Evolutionary conservation across 2,888 invertebrate species (phyloP).

Genomic region (Tetragonula carbonaria): DNA sequence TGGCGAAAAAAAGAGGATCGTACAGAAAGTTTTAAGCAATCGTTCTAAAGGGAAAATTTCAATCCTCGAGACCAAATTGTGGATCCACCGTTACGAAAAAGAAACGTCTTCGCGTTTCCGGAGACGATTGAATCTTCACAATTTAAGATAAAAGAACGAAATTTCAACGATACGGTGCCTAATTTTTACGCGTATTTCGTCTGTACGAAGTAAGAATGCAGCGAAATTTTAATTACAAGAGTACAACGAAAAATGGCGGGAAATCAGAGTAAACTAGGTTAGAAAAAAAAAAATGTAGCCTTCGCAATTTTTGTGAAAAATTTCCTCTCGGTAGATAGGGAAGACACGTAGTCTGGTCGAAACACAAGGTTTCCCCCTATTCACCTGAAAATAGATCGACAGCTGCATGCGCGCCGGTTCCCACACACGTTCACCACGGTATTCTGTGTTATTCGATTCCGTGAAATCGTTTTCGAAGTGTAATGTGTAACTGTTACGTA

Average conservation of each 20-base stretch:
- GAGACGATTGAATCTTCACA: no score
- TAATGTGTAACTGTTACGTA: constrained; percentile 46
- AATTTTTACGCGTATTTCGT: no score
- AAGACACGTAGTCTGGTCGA: constrained; percentile 12
- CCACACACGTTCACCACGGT: neutral
- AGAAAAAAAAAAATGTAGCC: neutral
- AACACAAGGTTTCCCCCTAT: constrained; percentile 25
- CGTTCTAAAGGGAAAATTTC: no score
- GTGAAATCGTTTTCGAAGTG: constrained; percentile 47
- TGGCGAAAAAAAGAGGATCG: no score
- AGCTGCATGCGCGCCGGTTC: no score
- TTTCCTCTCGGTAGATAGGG: constrained; percentile 1
- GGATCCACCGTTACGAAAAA: no score
- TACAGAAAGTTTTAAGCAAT: no score
- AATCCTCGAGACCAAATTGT: no score
- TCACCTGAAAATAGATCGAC: constrained; percentile 36
- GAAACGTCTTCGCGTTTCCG: no score
- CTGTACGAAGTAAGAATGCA: no score
- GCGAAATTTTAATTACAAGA: neutral
- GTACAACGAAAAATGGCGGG: neutral
- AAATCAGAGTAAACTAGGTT: neutral
- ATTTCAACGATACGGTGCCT: no score
- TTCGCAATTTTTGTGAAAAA: neutral
- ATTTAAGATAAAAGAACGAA: no score
- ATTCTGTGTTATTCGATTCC: constrained; percentile 46